Evolutionary conservation across 2,888 invertebrate species (phyloP).

Genomic region (Nomada flava): DNA sequence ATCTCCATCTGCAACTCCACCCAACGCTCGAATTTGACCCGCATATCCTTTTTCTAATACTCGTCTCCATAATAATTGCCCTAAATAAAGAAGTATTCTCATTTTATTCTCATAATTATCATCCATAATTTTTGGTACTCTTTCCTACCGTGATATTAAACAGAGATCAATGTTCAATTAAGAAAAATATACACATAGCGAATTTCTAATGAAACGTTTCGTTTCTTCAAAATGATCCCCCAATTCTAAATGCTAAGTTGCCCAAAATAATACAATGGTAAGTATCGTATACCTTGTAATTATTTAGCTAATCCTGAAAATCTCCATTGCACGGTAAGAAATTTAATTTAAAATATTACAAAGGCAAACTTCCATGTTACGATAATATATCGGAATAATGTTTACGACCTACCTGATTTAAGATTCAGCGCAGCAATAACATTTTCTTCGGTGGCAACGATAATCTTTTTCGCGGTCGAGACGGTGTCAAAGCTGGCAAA

Average conservation of each 20-base stretch:
- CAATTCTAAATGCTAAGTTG: neutral
- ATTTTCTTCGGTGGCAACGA: slow-evolving; percentile 94
- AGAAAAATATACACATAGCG: neutral
- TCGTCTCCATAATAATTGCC: slow-evolving; percentile 93
- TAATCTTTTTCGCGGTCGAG: slow-evolving; percentile 89
- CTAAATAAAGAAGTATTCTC: slow-evolving; percentile 80
- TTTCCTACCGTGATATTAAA: too few relatives aligned
- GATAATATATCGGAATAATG: neutral
- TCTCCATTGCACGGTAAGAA: neutral
- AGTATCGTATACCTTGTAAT: neutral
- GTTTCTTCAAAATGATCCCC: neutral
- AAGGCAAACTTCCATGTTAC: neutral
- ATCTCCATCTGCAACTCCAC: slow-evolving; percentile 87
- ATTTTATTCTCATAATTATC: neutral
- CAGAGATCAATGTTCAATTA: too few relatives aligned
- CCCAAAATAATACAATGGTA: neutral
- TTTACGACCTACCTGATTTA: slow-evolving; percentile 87
- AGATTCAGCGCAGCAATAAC: slow-evolving; percentile 93
- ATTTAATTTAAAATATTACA: neutral
- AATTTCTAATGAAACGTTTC: neutral
- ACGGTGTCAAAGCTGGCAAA: slow-evolving; percentile 91
- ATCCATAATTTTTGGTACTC: neutral
- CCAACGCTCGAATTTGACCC: slow-evolving; percentile 88
- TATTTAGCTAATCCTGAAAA: neutral
- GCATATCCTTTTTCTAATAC: slow-evolving; percentile 89